Conservation (phyloP, 1,140 invertebrate genomes). For the Trichoplusia ni region DNA sequence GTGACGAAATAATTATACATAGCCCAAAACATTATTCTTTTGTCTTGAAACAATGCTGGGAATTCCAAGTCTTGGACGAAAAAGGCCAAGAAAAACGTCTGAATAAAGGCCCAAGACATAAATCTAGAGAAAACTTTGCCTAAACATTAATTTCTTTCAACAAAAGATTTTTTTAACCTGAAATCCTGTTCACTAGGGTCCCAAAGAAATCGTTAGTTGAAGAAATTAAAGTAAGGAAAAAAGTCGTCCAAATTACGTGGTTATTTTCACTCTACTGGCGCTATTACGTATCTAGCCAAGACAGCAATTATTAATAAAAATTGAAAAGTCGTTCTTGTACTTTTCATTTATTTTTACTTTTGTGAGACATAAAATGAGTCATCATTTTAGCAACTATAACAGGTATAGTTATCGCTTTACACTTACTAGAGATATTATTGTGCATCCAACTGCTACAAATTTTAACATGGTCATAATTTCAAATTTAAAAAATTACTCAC, state of each 20-base stretch:
- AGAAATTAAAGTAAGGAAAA: neutral
- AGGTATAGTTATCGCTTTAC: too few relatives aligned
- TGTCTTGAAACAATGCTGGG: slow-evolving; percentile 13
- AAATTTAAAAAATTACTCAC: slow-evolving; percentile 80
- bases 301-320: too few relatives aligned
- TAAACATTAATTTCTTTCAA: slow-evolving; percentile 21
- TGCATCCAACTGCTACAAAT: neutral
- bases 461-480: neutral
- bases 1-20: slow-evolving; percentile 17
- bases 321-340: too few relatives aligned
- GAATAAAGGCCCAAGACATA: neutral
- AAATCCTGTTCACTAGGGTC: neutral
- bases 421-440: neutral
- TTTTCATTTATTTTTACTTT: too few relatives aligned
- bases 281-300: too few relatives aligned
- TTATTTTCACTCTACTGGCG: too few relatives aligned
- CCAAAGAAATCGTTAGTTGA: neutral
- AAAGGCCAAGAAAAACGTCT: slow-evolving; percentile 3
- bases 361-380: too few relatives aligned
- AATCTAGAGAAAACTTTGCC: slow-evolving; percentile 3
- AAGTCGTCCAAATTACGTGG: neutral
- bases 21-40: slow-evolving; percentile 23
- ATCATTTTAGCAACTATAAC: too few relatives aligned
- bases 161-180: slow-evolving; percentile 2
- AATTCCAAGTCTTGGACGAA: slow-evolving; percentile 2